Evolutionary conservation across 2,113 vertebrate species (phyloP).

Genomic region (Ctenomys sociabilis): DNA sequence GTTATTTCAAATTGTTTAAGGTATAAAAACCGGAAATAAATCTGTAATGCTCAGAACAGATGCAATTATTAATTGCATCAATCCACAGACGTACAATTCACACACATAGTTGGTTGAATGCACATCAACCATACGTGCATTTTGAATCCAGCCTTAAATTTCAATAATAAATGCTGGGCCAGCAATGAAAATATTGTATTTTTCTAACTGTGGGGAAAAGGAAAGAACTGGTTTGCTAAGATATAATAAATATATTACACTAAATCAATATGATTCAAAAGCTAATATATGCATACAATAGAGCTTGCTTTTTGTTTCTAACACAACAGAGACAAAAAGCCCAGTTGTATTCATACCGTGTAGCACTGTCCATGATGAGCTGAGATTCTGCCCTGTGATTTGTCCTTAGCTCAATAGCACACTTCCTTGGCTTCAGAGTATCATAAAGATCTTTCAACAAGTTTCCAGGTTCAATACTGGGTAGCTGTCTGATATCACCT

Average conservation of each 20-base stretch:
- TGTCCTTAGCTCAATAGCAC: conserved; percentile 89
- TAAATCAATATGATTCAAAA: conserved; percentile 15
- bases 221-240: neutral
- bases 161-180: neutral
- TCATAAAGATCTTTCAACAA: conserved; percentile 88
- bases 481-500: conserved; percentile 92
- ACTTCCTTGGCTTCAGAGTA: conserved; percentile 82
- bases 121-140: neutral
- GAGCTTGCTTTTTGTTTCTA: conserved; percentile 30
- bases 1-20: neutral
- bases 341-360: conserved; percentile 82
- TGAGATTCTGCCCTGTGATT: conserved; percentile 92
- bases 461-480: conserved; percentile 92
- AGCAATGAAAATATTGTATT: conserved; percentile 41
- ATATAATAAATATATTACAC: neutral
- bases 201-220: conserved; percentile 14
- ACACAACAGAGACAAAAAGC: neutral
- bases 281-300: neutral
- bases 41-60: neutral
- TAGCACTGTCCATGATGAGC: conserved; percentile 90
- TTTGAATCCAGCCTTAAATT: neutral
- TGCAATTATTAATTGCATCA: neutral
- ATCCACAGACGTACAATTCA: neutral
- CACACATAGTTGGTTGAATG: neutral
- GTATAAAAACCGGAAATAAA: neutral